These are phyloP conservation scores for Polietes domitor DNA, from an alignment of 2,888 invertebrate species.

Conservation along the genomic window DNA sequence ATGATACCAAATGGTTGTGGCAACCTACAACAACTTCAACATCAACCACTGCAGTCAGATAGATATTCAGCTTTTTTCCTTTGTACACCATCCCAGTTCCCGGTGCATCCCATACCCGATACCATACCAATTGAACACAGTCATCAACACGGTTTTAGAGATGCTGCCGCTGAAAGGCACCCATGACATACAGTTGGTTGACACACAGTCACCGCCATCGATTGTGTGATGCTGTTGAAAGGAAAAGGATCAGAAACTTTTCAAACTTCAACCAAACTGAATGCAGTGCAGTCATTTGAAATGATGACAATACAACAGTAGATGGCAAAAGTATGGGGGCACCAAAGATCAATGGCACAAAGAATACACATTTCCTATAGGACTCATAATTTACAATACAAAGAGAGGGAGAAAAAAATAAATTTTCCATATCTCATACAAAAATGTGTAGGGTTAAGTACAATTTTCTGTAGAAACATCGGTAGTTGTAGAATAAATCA, in stretches of 20 bases:
- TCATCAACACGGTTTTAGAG: constrained; percentile 16
- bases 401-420: no score
- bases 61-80: background rate
- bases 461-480: no score
- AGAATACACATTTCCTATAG: no score
- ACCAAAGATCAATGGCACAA: no score
- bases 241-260: constrained; percentile 22
- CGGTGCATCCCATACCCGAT: background rate
- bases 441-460: no score
- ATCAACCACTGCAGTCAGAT: background rate
- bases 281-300: background rate
- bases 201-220: background rate
- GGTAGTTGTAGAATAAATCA: no score
- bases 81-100: background rate
- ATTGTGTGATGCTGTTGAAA: background rate
- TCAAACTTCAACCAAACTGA: background rate
- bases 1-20: constrained; percentile 24
- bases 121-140: background rate
- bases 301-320: background rate
- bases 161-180: background rate
- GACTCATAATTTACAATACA: no score
- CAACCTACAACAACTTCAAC: background rate
- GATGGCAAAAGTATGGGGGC: background rate
- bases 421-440: no score
- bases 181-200: background rate